Evolutionary conservation across 37 sponge, comb jelly and placozoan species (phyloP).

Genomic region (Agelas oroides): DNA sequence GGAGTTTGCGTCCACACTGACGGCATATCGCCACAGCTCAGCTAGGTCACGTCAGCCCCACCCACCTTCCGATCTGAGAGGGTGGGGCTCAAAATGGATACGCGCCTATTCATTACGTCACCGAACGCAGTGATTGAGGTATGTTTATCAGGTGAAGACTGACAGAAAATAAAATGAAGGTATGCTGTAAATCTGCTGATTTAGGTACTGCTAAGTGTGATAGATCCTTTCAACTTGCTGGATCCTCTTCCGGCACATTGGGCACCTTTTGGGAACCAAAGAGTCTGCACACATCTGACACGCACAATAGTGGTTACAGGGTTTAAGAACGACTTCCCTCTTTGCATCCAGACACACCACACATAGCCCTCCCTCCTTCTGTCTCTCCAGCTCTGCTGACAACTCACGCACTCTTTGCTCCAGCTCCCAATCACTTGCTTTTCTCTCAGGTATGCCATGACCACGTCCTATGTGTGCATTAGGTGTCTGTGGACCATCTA

Average conservation of each 20-base stretch:
- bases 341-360: conserved; percentile 39
- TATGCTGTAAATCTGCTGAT: too few species aligned
- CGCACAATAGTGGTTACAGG: conserved; percentile 54
- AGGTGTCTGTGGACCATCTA: too few species aligned
- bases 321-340: conserved; percentile 25
- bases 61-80: conserved; percentile 2
- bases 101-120: too few species aligned
- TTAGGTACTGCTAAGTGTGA: not conserved
- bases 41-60: conserved; percentile 17
- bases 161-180: too few species aligned
- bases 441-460: not conserved
- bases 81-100: not conserved
- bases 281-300: conserved; percentile 6
- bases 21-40: conserved; percentile 13
- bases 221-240: conserved; percentile 12
- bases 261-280: conserved; percentile 6
- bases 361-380: conserved; percentile 20
- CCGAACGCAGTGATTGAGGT: too few species aligned
- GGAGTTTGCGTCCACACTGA: conserved; percentile 48
- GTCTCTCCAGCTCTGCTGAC: not conserved
- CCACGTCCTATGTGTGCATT: not conserved
- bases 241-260: conserved; percentile 33
- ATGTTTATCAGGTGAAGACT: too few species aligned
- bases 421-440: not conserved
- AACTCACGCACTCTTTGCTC: not conserved